These are phyloP conservation scores for Amblyjoppa proteus DNA, from an alignment of 2,888 invertebrate species.

Conservation along the genomic window DNA sequence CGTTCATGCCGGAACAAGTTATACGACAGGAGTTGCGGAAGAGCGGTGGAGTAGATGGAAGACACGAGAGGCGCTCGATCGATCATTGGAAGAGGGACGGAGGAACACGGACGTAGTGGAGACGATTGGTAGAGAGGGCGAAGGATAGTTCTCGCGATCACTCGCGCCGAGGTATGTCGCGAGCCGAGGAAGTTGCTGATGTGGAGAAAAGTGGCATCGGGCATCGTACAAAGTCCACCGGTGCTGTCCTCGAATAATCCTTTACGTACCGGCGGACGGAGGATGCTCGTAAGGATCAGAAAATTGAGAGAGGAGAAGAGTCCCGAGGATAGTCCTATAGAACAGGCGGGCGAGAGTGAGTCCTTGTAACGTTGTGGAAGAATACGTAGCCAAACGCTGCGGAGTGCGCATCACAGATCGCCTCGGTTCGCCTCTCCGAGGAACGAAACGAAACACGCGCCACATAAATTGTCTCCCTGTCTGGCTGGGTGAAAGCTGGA, in stretches of 20 bases:
- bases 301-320: conserved; percentile 18
- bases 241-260: background rate
- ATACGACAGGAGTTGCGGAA: background rate
- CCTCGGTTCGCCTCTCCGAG: conserved; percentile 70
- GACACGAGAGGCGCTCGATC: conserved; percentile 20
- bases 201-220: conserved; percentile 29
- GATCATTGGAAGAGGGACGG: conserved; percentile 28
- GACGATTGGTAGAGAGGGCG: conserved; percentile 13
- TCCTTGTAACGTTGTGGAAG: conserved; percentile 57
- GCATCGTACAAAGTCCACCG: background rate
- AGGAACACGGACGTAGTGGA: background rate
- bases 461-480: conserved; percentile 85
- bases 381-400: conserved; percentile 57
- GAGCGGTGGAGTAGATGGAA: background rate
- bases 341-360: conserved; percentile 46
- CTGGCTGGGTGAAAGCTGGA: conserved; percentile 84
- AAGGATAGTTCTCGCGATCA: conserved; percentile 36
- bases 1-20: background rate
- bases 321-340: conserved; percentile 8
- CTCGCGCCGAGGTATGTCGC: conserved; percentile 10
- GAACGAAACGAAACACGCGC: conserved; percentile 83
- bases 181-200: conserved; percentile 12
- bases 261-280: background rate
- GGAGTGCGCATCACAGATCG: conserved; percentile 73
- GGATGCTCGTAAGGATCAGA: conserved; percentile 15